Evolutionary conservation across 2,888 invertebrate genomes (phyloP), one percentile per base, ranked within the genome.

Genomic region (Oscheius onirici): DNA sequence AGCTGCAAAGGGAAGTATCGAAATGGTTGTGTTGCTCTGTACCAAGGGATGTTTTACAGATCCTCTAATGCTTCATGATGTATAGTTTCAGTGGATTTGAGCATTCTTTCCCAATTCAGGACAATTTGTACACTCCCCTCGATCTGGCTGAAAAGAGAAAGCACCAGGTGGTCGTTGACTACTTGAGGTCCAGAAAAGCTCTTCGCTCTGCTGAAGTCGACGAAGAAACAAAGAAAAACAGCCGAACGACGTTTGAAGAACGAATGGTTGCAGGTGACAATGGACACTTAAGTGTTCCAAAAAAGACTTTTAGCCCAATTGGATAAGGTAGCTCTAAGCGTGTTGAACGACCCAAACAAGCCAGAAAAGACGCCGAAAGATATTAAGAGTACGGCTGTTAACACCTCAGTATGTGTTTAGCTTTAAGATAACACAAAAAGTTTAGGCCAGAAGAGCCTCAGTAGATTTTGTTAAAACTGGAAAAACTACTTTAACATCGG

Each of bases 21-120:
- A 95, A 88, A 92, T 96, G 89, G 95, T 95, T 88, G 94, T 93
- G 89, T 90, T 92, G 83, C 75, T 89, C n/a, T 85, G 88, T 69
- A 81, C 75, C 3, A 75, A 74, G n/a, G 78, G 81, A 24, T 82
- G 83, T 11, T 72, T 76, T 41, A 69, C 80, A 17, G 80, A 87
- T 74, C 75, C 85, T 0, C 55, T 87, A 46, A 84, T 87, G 84
- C 69, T 81, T 15, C 77, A 78, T 60, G 73, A 77, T 49, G 82
- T 75, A 49, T 11, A 70, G 52, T n/a, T 20, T 8, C 28, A n/a
- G n/a, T n/a, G n/a, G 5, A 49, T 8, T 40, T 17, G 11, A 10
- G 5, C n/a, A 41, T 15, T 52, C 5, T 11, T 28, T 34, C 1
- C 8, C 3, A 15, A 51, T 54, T 54, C 66, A 83, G 82, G 63